Percentiles rank a stretch among this genome's conserved stretches.
Evolutionary conservation across 1,140 invertebrate species (phyloP).

Genomic region (Drosophila watanabei): DNA sequence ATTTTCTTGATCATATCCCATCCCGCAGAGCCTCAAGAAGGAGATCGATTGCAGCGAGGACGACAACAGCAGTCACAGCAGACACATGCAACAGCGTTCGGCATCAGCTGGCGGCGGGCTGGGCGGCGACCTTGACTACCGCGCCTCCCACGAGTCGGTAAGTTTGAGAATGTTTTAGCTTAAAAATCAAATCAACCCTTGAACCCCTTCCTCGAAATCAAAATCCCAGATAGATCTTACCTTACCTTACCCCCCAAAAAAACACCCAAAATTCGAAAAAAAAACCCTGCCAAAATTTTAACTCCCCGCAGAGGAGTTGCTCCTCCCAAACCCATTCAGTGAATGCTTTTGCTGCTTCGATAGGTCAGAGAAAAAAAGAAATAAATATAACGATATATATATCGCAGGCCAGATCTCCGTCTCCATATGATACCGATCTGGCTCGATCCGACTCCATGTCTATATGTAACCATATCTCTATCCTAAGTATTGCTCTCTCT

Average conservation of each 20-base stretch:
- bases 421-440: constrained; percentile 37
- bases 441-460: constrained; percentile 52
- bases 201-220: not conserved
- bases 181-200: not conserved
- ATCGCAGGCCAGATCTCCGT: constrained; percentile 30
- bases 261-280: constrained; percentile 8
- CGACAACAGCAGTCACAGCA: constrained; percentile 88
- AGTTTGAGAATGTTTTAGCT: constrained; percentile 86
- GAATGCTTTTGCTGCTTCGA: constrained; percentile 83
- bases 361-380: constrained; percentile 44
- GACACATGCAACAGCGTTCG: constrained; percentile 86
- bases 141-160: constrained; percentile 93
- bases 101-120: constrained; percentile 90
- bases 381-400: constrained; percentile 27
- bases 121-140: constrained; percentile 91
- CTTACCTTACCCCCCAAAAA: not conserved
- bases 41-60: constrained; percentile 92
- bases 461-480: constrained; percentile 41
- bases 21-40: constrained; percentile 92
- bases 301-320: constrained; percentile 3
- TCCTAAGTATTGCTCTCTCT: constrained; percentile 62
- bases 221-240: not conserved
- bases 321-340: constrained; percentile 59
- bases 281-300: constrained; percentile 26
- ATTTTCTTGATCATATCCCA: not conserved